phyloP scores from a whole-genome alignment of 2,797 vertebrate genomes.

The Anas georgica region DNA sequence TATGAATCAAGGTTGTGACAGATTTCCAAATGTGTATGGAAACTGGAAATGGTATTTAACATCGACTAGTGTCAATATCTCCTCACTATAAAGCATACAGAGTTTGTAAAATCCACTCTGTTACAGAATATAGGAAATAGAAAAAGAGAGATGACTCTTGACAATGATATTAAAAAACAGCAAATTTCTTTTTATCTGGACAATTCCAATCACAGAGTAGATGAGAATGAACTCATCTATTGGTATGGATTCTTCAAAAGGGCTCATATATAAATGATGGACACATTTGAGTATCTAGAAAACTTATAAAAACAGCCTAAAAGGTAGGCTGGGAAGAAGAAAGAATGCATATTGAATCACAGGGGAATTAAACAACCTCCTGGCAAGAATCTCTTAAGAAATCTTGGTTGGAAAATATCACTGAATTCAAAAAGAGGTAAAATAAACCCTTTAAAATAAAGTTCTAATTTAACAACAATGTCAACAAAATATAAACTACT shows the following conservation, averaged over 20 bases:
- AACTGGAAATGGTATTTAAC: neutral
- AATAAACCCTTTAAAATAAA: neutral
- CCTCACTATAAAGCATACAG: neutral
- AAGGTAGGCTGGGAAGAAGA: conserved; percentile 23
- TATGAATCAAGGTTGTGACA: neutral
- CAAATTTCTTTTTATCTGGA: neutral
- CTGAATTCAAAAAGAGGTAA: neutral
- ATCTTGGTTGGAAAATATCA: conserved; percentile 2
- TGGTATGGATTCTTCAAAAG: neutral
- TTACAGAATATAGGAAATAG: neutral
- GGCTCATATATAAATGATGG: conserved; percentile 13
- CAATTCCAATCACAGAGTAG: neutral
- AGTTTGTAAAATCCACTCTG: neutral
- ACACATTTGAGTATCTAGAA: neutral
- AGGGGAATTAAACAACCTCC: conserved; percentile 37
- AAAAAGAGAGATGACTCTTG: neutral
- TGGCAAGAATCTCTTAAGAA: conserved; percentile 27
- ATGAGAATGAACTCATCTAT: neutral
- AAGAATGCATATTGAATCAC: neutral
- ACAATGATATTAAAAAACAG: neutral
- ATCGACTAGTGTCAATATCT: neutral
- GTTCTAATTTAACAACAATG: neutral
- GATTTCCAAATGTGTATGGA: neutral
- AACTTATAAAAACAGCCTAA: conserved; percentile 15
- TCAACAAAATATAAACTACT: neutral